phyloP scores from a whole-genome alignment of 2,113 vertebrate species.

The Noturus placidus region DNA sequence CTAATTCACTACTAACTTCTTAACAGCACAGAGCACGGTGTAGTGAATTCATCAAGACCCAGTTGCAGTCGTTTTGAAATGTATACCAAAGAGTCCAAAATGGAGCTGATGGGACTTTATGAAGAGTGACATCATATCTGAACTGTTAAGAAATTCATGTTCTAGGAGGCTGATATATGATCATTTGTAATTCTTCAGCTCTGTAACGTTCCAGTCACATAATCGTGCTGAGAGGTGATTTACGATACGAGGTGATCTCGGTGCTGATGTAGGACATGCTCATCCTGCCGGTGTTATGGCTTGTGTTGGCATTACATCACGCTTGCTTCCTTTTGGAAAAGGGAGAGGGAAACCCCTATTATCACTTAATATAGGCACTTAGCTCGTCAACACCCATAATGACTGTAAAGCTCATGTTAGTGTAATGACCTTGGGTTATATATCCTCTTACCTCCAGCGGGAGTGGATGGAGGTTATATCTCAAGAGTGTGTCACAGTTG shows the following conservation, averaged over 20 bases:
- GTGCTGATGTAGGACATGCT: conserved; percentile 40
- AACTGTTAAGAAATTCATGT: neutral
- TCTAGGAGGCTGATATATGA: neutral
- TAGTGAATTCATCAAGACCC: neutral
- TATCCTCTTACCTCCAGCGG: neutral
- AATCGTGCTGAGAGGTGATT: conserved; percentile 21
- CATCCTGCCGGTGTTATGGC: conserved; percentile 45
- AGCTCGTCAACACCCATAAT: conserved; percentile 35
- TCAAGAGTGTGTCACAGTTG: neutral
- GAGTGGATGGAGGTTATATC: neutral
- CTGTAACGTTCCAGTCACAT: neutral
- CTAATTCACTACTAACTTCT: neutral
- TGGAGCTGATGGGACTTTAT: neutral
- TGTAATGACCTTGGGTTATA: conserved; percentile 45
- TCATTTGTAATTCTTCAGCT: neutral
- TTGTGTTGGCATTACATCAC: conserved; percentile 55
- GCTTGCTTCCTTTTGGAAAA: conserved; percentile 58
- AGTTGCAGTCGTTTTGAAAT: conserved; percentile 3
- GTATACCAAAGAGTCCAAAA: neutral
- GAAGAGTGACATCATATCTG: neutral
- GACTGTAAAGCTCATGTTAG: conserved; percentile 11
- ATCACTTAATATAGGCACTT: conserved; percentile 43
- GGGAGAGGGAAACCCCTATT: conserved; percentile 53
- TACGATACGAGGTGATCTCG: neutral
- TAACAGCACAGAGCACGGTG: neutral